phyloP scores from a whole-genome alignment of 2,113 vertebrate genomes.

The human region GRCh38 chr6:131048501-131049000 shows the following conservation, averaged over 20 bases:
- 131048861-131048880: not conserved
- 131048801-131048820: not conserved
- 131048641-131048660: not conserved
- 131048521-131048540: not conserved
- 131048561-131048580: not conserved
- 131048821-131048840: not conserved
- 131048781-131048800: not conserved
- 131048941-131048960: not conserved
- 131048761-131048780: not conserved
- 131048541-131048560: not conserved
- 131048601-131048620: slow-evolving; percentile 18
- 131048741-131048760: slow-evolving; percentile 9
- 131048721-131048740: not conserved
- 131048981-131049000: not conserved
- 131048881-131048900: not conserved
- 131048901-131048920: not conserved
- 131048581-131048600: not conserved
- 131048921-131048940: not conserved
- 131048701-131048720: not conserved
- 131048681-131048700: not conserved
- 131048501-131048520: not conserved
- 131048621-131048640: not conserved
- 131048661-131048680: not conserved
- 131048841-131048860: not conserved
- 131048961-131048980: not conserved